A percentile compares a stretch with the other conserved stretches of the same genome.
Conservation (phyloP, 2,113 vertebrate genomes). For the Enhydra lutris region DNA sequence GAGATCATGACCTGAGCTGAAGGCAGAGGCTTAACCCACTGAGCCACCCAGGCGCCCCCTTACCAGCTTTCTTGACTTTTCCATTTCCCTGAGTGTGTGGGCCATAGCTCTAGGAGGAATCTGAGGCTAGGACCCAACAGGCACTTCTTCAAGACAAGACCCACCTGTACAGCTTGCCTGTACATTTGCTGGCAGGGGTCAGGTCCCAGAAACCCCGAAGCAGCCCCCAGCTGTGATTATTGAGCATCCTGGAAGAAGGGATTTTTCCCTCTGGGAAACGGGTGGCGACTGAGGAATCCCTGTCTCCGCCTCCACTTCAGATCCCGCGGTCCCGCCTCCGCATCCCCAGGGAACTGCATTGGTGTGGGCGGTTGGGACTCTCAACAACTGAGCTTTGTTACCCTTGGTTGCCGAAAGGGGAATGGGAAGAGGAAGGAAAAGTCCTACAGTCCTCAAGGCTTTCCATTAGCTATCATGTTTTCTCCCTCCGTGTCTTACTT, state of each 20-base stretch:
- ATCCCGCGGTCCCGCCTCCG: fast-evolving
- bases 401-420: background rate
- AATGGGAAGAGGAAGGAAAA: background rate
- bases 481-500: background rate
- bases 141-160: background rate
- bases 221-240: background rate
- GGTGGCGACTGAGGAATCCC: fast-evolving
- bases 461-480: background rate
- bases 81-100: background rate
- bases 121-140: background rate
- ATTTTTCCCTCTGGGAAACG: background rate
- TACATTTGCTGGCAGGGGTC: background rate
- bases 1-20: too few relatives aligned
- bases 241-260: background rate
- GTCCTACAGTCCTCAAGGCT: background rate
- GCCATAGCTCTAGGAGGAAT: background rate
- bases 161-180: background rate
- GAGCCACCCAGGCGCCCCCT: background rate
- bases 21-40: too few relatives aligned
- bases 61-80: background rate
- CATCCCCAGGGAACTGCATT: background rate
- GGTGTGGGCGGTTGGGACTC: background rate
- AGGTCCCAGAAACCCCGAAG: fast-evolving
- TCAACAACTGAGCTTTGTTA: background rate
- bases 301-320: background rate